Percentiles rank a stretch among this genome's conserved stretches.
These are phyloP conservation scores for Tridacna gigas DNA, from an alignment of 2,888 invertebrate genomes.

Conservation along the genomic window DNA sequence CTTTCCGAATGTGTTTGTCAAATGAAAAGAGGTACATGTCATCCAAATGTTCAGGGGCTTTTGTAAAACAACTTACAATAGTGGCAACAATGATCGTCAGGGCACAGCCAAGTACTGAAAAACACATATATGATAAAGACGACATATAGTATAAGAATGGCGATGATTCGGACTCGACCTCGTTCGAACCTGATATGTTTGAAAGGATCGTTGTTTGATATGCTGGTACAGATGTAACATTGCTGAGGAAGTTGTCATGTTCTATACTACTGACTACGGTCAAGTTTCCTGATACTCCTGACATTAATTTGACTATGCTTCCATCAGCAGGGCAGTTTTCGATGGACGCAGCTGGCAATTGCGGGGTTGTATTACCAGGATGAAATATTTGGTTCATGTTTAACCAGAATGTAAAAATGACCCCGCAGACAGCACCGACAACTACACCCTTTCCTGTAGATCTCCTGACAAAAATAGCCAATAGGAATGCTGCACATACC, in stretches of 20 bases:
- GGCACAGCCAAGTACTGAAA: constrained; percentile 26
- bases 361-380: constrained; percentile 4
- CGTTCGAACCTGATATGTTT: background rate
- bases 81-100: constrained; percentile 13
- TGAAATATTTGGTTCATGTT: constrained; percentile 24
- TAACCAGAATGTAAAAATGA: constrained; percentile 16
- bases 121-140: constrained; percentile 23
- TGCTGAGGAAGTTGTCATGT: background rate
- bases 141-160: constrained; percentile 6
- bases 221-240: background rate
- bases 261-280: background rate
- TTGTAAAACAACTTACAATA: constrained; percentile 23
- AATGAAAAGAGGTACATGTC: constrained; percentile 29
- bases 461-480: constrained; percentile 26
- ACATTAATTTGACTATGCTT: background rate
- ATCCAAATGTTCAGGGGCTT: constrained; percentile 20
- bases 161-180: background rate
- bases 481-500: constrained; percentile 31
- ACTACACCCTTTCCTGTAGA: constrained; percentile 37
- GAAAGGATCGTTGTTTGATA: background rate
- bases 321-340: constrained; percentile 21
- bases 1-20: background rate
- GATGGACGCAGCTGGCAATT: constrained; percentile 25
- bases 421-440: constrained; percentile 18
- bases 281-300: background rate